A percentile compares a stretch with the other conserved stretches of the same genome.
Conservation (phyloP, 2,888 invertebrate species). For the Poecilus cupreus region DNA sequence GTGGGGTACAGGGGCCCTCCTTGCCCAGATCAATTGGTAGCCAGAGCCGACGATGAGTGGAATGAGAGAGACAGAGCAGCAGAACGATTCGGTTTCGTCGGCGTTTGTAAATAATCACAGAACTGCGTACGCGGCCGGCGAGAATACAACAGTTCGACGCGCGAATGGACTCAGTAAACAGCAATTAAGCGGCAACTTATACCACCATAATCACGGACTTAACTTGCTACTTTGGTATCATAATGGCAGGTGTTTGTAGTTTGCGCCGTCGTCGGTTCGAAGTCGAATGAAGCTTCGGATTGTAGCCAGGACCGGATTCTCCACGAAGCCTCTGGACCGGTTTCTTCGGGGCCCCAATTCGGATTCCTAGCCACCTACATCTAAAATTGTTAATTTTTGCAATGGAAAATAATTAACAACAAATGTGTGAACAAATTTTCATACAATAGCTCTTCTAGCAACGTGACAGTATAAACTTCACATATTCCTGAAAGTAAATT, state of each 20-base stretch:
- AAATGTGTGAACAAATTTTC: too few species aligned
- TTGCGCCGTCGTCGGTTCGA: conserved; percentile 39
- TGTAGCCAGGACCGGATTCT: not conserved
- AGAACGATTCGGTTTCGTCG: conserved; percentile 65
- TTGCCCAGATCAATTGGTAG: conserved; percentile 69
- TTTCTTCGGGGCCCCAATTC: too few species aligned
- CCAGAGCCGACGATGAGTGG: conserved; percentile 66
- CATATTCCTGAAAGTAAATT: too few species aligned
- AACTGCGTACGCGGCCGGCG: conserved; percentile 67
- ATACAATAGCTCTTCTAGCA: too few species aligned
- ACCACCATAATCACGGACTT: conserved; percentile 72
- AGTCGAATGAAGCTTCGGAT: conserved; percentile 13
- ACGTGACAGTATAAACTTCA: too few species aligned
- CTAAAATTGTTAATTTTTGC: too few species aligned
- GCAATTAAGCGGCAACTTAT: conserved; percentile 73
- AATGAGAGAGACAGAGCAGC: conserved; percentile 62
- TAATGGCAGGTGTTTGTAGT: conserved; percentile 68
- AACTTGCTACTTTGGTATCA: conserved; percentile 72
- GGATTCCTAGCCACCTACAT: too few species aligned
- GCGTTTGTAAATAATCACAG: conserved; percentile 72
- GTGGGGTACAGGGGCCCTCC: conserved; percentile 8
- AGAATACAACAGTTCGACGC: conserved; percentile 70
- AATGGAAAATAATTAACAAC: too few species aligned
- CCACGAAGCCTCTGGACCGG: too few species aligned
- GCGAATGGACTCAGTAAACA: conserved; percentile 73